Evolutionary conservation across 2,797 vertebrate genomes (phyloP).

Genomic region (Argya squamiceps): DNA sequence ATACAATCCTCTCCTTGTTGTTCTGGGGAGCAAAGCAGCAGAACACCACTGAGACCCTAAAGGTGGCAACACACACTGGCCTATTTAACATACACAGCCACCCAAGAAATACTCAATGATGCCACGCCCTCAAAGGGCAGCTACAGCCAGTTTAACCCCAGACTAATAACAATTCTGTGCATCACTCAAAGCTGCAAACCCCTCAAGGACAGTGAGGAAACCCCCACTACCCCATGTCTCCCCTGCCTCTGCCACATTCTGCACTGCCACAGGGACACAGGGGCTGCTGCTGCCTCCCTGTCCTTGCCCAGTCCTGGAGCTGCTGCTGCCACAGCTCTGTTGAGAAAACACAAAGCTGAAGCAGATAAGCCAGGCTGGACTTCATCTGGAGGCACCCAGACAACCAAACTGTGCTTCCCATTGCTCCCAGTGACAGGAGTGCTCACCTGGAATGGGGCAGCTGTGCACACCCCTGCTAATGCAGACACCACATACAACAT

Average conservation of each 20-base stretch:
- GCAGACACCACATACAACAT: background rate
- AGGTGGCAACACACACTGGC: background rate
- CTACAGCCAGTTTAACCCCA: background rate
- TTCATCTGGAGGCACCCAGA: background rate
- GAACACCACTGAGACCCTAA: background rate
- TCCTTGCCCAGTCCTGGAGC: background rate
- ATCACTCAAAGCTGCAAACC: background rate
- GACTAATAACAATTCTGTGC: background rate
- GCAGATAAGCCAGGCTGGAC: background rate
- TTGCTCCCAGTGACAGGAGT: background rate
- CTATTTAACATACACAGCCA: accelerated
- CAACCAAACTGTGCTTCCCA: background rate
- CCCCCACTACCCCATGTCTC: accelerated
- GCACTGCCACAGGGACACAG: background rate
- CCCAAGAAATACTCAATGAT: background rate
- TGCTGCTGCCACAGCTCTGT: background rate
- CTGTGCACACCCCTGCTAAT: background rate
- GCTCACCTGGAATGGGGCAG: background rate
- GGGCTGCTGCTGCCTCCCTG: background rate
- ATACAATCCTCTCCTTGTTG: background rate
- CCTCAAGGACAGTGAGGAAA: background rate
- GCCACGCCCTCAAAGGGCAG: background rate
- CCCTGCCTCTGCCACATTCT: background rate
- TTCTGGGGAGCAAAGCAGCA: background rate
- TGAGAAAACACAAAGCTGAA: background rate